phyloP scores from a whole-genome alignment of 1,140 invertebrate genomes.

The Ceratina calcarata region DNA sequence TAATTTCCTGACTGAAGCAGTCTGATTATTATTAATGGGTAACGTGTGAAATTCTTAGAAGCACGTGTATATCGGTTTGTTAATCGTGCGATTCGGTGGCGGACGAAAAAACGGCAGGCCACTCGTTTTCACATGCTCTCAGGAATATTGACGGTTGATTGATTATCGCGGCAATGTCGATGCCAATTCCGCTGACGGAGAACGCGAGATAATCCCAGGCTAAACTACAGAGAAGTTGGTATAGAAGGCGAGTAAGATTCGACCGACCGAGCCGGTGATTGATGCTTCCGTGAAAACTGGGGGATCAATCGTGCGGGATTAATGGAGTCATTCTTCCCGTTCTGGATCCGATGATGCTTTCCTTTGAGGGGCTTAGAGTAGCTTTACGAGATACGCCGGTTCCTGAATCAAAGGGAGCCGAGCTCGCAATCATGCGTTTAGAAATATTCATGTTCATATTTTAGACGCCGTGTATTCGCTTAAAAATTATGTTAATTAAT shows the following conservation, averaged over 20 bases:
- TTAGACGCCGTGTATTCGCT: too few species aligned
- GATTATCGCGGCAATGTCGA: slow-evolving; percentile 7
- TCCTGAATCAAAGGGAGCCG: too few species aligned
- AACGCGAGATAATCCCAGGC: background rate
- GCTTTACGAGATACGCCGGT: background rate
- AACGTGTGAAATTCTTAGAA: too few species aligned
- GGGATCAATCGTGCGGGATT: background rate
- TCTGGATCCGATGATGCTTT: background rate
- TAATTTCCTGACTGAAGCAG: too few species aligned
- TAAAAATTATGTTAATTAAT: too few species aligned
- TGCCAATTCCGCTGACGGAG: background rate
- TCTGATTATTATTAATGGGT: too few species aligned
- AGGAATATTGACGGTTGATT: slow-evolving; percentile 11
- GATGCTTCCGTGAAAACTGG: slow-evolving; percentile 7
- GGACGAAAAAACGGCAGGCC: background rate
- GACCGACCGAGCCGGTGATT: background rate
- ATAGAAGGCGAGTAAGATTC: too few species aligned
- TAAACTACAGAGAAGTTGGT: background rate
- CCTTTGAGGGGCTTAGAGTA: background rate
- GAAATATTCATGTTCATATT: too few species aligned
- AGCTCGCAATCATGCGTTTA: too few species aligned
- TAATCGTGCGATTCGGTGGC: background rate
- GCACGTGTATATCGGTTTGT: too few species aligned
- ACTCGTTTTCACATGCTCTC: background rate
- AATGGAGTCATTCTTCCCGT: background rate